Evolutionary conservation across 2,113 vertebrate species (phyloP), one percentile per base, ranked within the genome.

Genomic region (Epinephelus fuscoguttatus): DNA sequence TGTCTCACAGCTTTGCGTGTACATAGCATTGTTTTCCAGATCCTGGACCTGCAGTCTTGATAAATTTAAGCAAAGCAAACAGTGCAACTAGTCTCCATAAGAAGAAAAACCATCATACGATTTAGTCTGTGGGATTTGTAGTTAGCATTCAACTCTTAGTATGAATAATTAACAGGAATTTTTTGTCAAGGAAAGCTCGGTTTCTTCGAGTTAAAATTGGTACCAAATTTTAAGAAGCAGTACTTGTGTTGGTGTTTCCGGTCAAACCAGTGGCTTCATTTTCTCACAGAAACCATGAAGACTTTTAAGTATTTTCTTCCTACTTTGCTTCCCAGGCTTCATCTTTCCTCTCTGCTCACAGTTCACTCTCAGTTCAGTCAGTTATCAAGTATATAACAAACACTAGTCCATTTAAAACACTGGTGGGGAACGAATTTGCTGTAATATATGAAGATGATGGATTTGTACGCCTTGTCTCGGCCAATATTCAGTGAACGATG

Each of bases 401-500:
- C 69, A 61, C 53, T 23, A 15, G 61, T 49, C 57, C 10, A 66
- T 18, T 61, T 23, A 55, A 79, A 68, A 21, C 25, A 59, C 17
- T 11, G 52, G 56, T 5, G 50, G n/a, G 5, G 61, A 21, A 60
- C 21, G n/a, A 30, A 4, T 49, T 56, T 52, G 30, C 30, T 56
- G 70, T 75, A 70, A 21, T 45, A 69, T 73, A 56, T 45, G 67
- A 30, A 53, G 68, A 68, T 2, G 57, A 56, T 15, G 49, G 15
- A 60, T 53, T 45, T 76, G 71, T 83, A 12, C 19, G 68, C 37
- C 23, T 78, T 33, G 66, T 82, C 21, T 53, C 70, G 56, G 67
- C 53, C 45, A 23, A 25, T 78, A 77, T 78, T 62, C 57, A 68
- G 73, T 62, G 78, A 87, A 57, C 18, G 27, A 50, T 57, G 70